Conservation (phyloP, 2,888 invertebrate species). For the Pachliopta kotzebuea region DNA sequence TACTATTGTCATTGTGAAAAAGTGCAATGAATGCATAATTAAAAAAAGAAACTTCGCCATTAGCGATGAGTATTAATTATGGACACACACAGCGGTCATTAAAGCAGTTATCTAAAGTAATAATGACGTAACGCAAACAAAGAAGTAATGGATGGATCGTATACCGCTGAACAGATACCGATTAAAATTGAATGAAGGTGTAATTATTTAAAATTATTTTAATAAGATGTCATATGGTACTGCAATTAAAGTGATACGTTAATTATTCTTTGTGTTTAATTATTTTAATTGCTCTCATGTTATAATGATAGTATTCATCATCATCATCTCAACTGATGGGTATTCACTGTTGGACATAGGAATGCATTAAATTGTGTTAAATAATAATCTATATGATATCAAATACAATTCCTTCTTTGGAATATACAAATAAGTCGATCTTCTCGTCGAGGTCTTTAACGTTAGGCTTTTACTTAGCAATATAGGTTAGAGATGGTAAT, state of each 20-base stretch:
- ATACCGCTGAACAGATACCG: slow-evolving; percentile 54
- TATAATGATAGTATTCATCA: neutral
- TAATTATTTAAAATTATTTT: slow-evolving; percentile 45
- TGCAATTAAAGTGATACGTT: neutral
- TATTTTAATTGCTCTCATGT: neutral
- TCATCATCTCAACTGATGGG: neutral
- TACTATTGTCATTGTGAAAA: slow-evolving; percentile 7
- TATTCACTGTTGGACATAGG: too few relatives aligned
- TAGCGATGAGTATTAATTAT: slow-evolving; percentile 57
- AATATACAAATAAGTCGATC: too few relatives aligned
- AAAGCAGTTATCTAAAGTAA: slow-evolving; percentile 61
- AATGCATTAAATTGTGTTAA: too few relatives aligned
- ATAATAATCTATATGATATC: too few relatives aligned
- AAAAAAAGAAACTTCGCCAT: slow-evolving; percentile 2
- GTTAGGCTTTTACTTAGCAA: too few relatives aligned
- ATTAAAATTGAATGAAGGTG: slow-evolving; percentile 48
- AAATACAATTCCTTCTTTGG: too few relatives aligned
- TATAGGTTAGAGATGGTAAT: too few relatives aligned
- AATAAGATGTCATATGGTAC: neutral
- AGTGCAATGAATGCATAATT: slow-evolving; percentile 22
- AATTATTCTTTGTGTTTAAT: slow-evolving; percentile 6
- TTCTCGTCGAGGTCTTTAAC: too few relatives aligned
- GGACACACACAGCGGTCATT: slow-evolving; percentile 55
- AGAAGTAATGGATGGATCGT: slow-evolving; percentile 64
- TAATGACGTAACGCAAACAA: slow-evolving; percentile 65